Evolutionary conservation across 2,113 vertebrate species (phyloP).

Genomic region (Larimichthys crocea): DNA sequence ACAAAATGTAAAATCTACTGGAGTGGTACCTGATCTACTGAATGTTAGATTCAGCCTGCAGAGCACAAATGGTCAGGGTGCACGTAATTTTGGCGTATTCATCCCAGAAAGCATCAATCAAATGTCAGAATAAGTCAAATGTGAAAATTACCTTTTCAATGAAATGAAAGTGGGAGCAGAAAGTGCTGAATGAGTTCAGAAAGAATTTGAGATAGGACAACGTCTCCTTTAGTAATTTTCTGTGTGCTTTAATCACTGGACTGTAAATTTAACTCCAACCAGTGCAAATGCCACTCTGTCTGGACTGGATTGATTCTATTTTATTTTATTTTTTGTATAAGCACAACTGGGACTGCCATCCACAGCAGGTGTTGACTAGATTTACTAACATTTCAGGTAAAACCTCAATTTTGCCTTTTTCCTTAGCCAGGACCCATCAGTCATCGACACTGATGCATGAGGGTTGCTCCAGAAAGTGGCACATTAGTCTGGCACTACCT

Average conservation of each 20-base stretch:
- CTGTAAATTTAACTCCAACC: neutral
- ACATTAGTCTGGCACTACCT: conserved; percentile 15
- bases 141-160: conserved; percentile 18
- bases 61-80: neutral
- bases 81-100: neutral
- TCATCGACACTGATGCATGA: conserved; percentile 37
- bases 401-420: conserved; percentile 20
- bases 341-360: neutral
- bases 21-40: neutral
- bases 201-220: neutral
- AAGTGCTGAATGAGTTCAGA: conserved; percentile 15
- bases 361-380: neutral
- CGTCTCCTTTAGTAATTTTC: conserved; percentile 13
- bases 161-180: neutral
- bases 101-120: neutral
- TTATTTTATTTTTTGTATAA: neutral
- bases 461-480: neutral
- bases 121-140: conserved; percentile 9
- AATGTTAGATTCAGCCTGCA: neutral
- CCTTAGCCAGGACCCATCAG: neutral
- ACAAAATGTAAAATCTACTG: neutral
- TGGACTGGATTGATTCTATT: neutral
- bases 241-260: conserved; percentile 1
- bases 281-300: neutral
- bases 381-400: conserved; percentile 2